Evolutionary conservation across 2,113 vertebrate genomes (phyloP), one percentile per base, ranked within the genome.

Genomic region (Mionectes macconnelli): DNA sequence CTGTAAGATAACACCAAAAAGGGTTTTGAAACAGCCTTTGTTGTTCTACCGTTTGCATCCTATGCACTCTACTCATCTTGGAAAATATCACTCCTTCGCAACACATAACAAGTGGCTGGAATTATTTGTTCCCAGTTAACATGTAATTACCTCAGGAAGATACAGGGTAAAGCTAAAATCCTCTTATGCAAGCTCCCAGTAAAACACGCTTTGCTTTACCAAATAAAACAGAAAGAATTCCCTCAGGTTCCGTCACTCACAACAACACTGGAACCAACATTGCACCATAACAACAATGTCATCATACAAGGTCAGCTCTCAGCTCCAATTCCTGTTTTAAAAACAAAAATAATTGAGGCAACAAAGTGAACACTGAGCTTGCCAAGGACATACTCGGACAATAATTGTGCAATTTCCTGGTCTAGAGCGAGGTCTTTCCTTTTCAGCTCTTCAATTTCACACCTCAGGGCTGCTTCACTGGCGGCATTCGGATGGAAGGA

Each of bases 371-470:
- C 20, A 25, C 4, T 3, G 37, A 83, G 45, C 39, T 68, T 22
- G 79, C 37, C 53, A 73, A 72, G 55, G 47, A 97, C 98, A 4
- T 96, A 98, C 98, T 98, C 98, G 0, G 97, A 91, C 42, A 95
- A 9, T 9, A 98, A 60, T 1, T 97, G 94, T 67, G 96, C 70
- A 64, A 98, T 98, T 85, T 98, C 98, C 59, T 89, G 66, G 47
- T 98, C 98, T 55, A 98, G 87, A 82, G 89, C 62, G 8, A 95
- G 93, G 15, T 94, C 77, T 37, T 97, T 98, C 74, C 39, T 73
- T 63, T 92, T 97, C 70, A 98, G 96, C 53, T 97, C 96, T 93
- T 97, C 50, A 2, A 98, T 90, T 64, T 98, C 97, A 55, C 13
- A 30, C 20, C 1, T 87, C 83, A 98, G 89, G 52, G 74, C 56